These are phyloP conservation scores for Incurvaria masculella DNA, from an alignment of 2,888 invertebrate species.

Conservation along the genomic window DNA sequence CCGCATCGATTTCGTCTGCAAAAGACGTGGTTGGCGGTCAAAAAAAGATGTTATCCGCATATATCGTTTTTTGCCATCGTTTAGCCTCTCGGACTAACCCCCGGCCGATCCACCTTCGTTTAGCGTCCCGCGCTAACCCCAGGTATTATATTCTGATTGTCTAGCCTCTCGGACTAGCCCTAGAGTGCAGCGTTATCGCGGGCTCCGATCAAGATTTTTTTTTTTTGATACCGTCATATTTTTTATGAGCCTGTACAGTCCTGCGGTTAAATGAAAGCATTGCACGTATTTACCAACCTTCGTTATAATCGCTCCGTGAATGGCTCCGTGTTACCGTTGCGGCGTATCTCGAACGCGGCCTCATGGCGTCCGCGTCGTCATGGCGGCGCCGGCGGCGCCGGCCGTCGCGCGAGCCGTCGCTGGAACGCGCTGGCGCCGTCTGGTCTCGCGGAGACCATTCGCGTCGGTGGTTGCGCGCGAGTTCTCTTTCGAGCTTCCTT, in stretches of 20 bases:
- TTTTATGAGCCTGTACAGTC: not conserved
- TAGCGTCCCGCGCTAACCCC: not conserved
- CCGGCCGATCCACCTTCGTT: not conserved
- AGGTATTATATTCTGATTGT: not conserved
- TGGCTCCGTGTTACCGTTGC: no score
- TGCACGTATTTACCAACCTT: not conserved
- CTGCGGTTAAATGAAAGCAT: not conserved
- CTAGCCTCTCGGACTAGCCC: not conserved
- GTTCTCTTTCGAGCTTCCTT: no score
- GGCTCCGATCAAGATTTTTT: not conserved
- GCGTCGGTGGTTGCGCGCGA: no score
- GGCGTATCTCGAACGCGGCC: no score
- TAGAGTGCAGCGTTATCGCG: not conserved
- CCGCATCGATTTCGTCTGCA: not conserved
- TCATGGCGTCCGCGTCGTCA: no score
- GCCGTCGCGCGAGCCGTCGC: no score
- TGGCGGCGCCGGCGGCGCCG: no score
- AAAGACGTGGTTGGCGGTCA: not conserved
- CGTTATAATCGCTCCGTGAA: no score
- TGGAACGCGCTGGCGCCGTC: no score
- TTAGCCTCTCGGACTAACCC: not conserved
- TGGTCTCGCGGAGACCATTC: no score
- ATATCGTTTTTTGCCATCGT: not conserved
- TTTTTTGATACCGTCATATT: not conserved
- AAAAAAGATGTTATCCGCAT: not conserved